Base-by-base conservation (phyloP, 2,113 vertebrate genomes). In the Eretmochelys imbricata region DNA sequence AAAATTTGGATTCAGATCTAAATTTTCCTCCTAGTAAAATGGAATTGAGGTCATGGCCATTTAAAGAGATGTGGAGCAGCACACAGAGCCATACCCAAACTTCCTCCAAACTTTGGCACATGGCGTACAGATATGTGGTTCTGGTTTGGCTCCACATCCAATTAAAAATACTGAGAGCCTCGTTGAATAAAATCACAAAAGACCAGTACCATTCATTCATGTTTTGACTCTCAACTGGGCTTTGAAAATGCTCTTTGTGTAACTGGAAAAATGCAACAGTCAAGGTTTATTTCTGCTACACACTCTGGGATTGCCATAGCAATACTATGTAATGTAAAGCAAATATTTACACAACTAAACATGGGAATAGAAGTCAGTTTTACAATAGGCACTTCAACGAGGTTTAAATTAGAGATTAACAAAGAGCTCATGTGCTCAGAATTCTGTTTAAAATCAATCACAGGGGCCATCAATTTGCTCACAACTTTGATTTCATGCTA, bases 371-470 rank as follows among this genome's bases (percentile, higher is more conserved):
- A 94, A 92, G 20, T 89, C 75, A 85, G 88, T 88, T 96, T 95
- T 96, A 65, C 78, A 97, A 89, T 49, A 72, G 82, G 87, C 89
- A 96, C 76, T 87, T 91, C 89, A 48, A 46, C 59, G 25, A 49
- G 96, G 85, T 95, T 96, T 97, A 96, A 97, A 95, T 97, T 48
- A 95, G 25, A 96, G 84, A 93, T 89, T 83, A 96, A 95, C 87
- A 94, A 97, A 96, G 75, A 69, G 50, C 82, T 97, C 86, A 87
- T 55, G 91, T 95, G 85, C 51, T 92, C 90, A 96, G 88, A 95
- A 93, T 88, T 96, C 91, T 96, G 89, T 95, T 97, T 95, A 89
- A 95, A 98, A 97, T 96, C 88, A 96, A 95, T 93, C 88, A 97
- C 80, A n/a, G 78, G 81, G 84, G 81, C 76, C 88, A 92, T 62